Evolutionary conservation across 2,888 invertebrate species (phyloP), one percentile per base, ranked within the genome.

Genomic region (Sycophila texana): DNA sequence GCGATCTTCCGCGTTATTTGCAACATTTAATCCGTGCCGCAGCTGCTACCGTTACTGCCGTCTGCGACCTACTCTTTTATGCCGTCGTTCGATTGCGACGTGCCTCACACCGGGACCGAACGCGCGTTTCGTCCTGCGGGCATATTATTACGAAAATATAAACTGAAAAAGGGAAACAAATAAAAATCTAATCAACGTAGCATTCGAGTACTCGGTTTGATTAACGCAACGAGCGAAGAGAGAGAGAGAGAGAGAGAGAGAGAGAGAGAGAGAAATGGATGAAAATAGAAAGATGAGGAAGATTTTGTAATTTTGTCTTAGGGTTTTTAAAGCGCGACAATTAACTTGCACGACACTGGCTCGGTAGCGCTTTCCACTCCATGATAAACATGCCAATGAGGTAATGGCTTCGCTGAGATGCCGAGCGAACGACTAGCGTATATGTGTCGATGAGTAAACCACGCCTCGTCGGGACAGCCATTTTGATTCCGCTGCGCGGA

Each of bases 381-480:
- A 65, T 81, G 67, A 79, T 76, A 68, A 66, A 81, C 70, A 55
- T 75, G 26, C 71, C 70, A 72, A 80, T 77, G 61, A 58, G 73
- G 74, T 76, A 78, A 78, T 75, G 47, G 71, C 57, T 71, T 47
- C 39, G 70, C 18, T 14, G 30, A 68, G 58, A 78, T 67, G 63
- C 61, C 67, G 47, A 53, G 66, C 53, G 53, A 0, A 22, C 30
- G 53, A 1, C 60, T 20, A 47, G 55, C 26, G 55, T 26, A 61
- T 68, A 26, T 66, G 66, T 61, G 66, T 60, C 73, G 67, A 81
- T 81, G 77, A 57, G 81, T 81, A 83, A 84, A 86, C 85, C 84
- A 85, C 83, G 85, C 84, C 85, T 85, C 79, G 81, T 76, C 30
- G 63, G 74, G 72, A 77, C 84, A 77, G 83, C 83, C 84, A 83